These are phyloP conservation scores for Dicaeum eximium DNA, from an alignment of 2,113 vertebrate genomes.

Conservation along the genomic window DNA sequence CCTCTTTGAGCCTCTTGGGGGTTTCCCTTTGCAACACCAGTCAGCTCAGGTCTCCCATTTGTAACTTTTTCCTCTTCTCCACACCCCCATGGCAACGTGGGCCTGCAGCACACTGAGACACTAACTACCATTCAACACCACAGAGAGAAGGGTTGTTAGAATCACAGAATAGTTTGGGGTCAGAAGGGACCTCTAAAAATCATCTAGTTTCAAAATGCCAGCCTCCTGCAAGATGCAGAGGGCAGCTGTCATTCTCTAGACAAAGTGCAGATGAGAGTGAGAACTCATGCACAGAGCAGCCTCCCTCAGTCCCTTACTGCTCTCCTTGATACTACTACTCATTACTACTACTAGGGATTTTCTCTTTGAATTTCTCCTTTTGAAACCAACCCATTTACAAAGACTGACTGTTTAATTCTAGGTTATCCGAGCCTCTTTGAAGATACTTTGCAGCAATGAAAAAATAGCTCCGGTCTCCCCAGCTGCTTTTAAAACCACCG, in stretches of 20 bases:
- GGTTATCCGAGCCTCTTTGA: background rate
- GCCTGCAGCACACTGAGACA: fast-evolving
- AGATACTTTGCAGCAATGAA: background rate
- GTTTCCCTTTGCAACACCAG: background rate
- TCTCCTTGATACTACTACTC: background rate
- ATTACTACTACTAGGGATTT: background rate
- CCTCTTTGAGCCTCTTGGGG: background rate
- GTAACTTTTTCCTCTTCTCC: background rate
- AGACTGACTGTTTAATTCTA: background rate
- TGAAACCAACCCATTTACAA: background rate
- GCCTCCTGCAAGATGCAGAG: background rate
- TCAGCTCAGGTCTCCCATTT: background rate
- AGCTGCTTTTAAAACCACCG: background rate
- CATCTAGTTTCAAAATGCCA: background rate
- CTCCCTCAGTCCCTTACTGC: background rate
- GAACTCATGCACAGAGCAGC: background rate
- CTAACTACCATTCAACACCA: background rate
- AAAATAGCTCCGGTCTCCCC: background rate
- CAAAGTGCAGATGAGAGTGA: background rate
- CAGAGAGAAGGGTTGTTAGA: background rate
- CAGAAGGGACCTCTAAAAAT: background rate
- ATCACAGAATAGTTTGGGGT: background rate
- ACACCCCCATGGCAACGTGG: fast-evolving
- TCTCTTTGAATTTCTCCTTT: background rate
- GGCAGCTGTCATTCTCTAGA: background rate